Evolutionary conservation across 2,888 invertebrate species (phyloP).

Genomic region (Luperina testacea): DNA sequence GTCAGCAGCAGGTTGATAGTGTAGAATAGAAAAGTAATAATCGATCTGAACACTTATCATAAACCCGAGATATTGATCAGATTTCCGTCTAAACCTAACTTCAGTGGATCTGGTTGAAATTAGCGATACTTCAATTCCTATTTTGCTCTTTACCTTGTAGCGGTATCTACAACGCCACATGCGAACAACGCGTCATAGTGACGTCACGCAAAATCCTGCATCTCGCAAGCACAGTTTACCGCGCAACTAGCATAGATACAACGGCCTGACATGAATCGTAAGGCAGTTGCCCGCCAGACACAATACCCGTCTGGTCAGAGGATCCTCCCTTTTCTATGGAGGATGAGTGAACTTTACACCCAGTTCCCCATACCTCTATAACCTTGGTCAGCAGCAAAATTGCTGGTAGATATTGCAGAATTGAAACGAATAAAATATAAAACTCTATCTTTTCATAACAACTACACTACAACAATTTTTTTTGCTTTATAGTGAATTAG

Average conservation of each 20-base stretch:
- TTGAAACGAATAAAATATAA: not conserved
- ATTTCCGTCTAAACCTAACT: not conserved
- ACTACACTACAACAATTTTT: not conserved
- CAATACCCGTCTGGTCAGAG: too few species aligned
- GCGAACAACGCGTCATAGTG: too few species aligned
- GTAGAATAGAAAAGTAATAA: not conserved
- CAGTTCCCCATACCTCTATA: too few species aligned
- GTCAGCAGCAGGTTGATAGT: not conserved
- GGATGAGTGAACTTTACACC: too few species aligned
- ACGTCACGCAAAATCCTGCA: too few species aligned
- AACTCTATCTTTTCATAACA: not conserved
- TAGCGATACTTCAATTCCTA: not conserved
- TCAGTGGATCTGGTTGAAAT: not conserved
- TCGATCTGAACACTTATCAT: not conserved
- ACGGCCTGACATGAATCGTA: too few species aligned
- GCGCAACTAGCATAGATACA: too few species aligned
- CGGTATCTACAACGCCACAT: too few species aligned
- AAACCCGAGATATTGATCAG: not conserved
- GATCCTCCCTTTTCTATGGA: too few species aligned
- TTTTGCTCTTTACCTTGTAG: not conserved
- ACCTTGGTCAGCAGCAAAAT: not conserved
- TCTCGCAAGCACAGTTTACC: too few species aligned
- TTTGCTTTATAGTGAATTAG: not conserved
- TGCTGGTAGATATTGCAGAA: not conserved
- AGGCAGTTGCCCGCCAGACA: too few species aligned